Evolutionary conservation across 23 tunicate genomes (phyloP).

Genomic region (Ascidia mentula): DNA sequence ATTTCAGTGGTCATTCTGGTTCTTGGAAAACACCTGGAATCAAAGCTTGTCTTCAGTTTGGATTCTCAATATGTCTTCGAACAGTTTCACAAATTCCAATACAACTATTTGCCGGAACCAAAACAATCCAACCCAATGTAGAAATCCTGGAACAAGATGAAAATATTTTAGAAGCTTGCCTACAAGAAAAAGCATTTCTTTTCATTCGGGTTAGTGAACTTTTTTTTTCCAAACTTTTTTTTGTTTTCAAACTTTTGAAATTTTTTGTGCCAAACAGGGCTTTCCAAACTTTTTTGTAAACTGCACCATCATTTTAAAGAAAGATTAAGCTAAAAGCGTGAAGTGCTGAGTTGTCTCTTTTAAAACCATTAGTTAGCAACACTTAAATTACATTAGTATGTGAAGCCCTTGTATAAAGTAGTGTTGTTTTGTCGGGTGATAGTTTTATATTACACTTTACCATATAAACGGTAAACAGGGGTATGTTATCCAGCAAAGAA

Average conservation of each 20-base stretch:
- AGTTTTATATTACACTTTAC: too few relatives aligned
- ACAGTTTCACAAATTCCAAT: slow-evolving; percentile 51
- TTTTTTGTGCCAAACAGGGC: not conserved
- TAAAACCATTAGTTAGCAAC: too few relatives aligned
- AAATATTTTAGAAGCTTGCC: slow-evolving; percentile 45
- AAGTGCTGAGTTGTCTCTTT: too few relatives aligned
- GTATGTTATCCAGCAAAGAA: too few relatives aligned
- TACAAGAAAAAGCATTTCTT: slow-evolving; percentile 53
- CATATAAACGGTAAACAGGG: too few relatives aligned
- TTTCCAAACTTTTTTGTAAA: too few relatives aligned
- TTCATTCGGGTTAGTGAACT: slow-evolving; percentile 56
- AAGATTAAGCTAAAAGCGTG: not conserved
- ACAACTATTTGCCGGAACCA: slow-evolving; percentile 10
- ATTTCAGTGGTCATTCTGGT: not conserved
- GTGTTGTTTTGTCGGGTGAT: too few relatives aligned
- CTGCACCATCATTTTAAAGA: not conserved
- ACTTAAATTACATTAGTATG: too few relatives aligned
- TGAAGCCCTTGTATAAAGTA: too few relatives aligned
- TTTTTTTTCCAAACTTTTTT: not conserved
- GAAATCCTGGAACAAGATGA: slow-evolving; percentile 89
- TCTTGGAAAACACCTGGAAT: slow-evolving; percentile 66
- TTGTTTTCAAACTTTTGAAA: not conserved
- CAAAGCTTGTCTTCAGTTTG: slow-evolving; percentile 49
- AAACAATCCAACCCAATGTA: slow-evolving; percentile 16
- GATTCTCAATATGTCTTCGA: slow-evolving; percentile 69